Evolutionary conservation across 2,888 invertebrate genomes (phyloP).

Genomic region (Hydropsyche betteni): DNA sequence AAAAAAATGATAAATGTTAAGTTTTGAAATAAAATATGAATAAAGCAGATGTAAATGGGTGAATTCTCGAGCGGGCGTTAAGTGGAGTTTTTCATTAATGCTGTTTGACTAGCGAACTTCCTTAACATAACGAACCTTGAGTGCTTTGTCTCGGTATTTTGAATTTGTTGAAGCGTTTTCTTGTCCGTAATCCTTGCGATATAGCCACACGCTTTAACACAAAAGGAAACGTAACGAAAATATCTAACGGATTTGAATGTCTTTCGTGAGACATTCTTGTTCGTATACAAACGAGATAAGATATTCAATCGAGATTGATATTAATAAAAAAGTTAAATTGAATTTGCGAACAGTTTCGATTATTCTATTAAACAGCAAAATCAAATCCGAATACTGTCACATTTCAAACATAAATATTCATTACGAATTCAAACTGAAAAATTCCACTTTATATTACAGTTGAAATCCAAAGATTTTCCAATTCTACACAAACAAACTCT

Average conservation of each 20-base stretch:
- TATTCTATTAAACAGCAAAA: too few relatives aligned
- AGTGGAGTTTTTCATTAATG: constrained; percentile 7
- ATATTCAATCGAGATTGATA: too few relatives aligned
- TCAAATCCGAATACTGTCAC: too few relatives aligned
- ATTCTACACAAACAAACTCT: too few relatives aligned
- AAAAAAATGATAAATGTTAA: constrained; percentile 30
- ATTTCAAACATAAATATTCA: too few relatives aligned
- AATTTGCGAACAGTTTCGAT: too few relatives aligned
- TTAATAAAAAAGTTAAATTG: too few relatives aligned
- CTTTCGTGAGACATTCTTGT: neutral
- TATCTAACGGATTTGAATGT: constrained; percentile 8
- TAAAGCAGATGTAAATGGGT: neutral
- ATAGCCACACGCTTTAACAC: neutral
- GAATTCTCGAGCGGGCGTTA: constrained; percentile 8
- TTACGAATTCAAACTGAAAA: too few relatives aligned
- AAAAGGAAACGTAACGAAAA: constrained; percentile 7
- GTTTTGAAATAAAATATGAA: neutral
- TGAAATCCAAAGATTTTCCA: too few relatives aligned
- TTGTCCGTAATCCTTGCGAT: constrained; percentile 3
- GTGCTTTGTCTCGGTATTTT: constrained; percentile 19
- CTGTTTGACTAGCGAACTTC: constrained; percentile 27
- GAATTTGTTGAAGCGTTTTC: constrained; percentile 10
- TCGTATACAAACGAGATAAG: too few relatives aligned
- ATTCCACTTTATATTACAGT: too few relatives aligned
- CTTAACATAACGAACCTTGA: constrained; percentile 17